These are phyloP conservation scores for Stercorarius parasiticus DNA, from an alignment of 2,113 vertebrate species.

Conservation along the genomic window DNA sequence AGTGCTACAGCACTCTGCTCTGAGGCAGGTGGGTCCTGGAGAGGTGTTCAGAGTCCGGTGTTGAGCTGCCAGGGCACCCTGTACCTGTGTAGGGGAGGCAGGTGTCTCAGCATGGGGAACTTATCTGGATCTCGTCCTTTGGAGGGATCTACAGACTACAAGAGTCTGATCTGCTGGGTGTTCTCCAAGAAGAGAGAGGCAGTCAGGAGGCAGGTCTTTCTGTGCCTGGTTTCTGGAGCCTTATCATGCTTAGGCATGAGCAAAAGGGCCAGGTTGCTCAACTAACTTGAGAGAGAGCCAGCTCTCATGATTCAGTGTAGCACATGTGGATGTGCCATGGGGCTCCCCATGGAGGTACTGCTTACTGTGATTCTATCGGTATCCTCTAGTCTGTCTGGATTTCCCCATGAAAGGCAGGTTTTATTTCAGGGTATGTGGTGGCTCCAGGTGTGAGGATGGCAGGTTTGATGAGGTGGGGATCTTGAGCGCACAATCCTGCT, in stretches of 20 bases:
- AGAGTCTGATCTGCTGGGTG: not conserved
- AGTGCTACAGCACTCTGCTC: not conserved
- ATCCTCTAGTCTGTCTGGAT: not conserved
- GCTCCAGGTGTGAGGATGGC: not conserved
- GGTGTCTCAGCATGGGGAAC: not conserved
- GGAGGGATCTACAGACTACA: not conserved
- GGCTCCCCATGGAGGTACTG: not conserved
- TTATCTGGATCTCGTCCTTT: not conserved
- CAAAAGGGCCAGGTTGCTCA: not conserved
- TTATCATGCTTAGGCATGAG: not conserved
- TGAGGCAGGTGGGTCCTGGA: not conserved
- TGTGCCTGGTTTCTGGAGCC: not conserved
- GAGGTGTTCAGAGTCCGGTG: not conserved
- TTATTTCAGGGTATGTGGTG: not conserved
- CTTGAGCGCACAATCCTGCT: accelerated
- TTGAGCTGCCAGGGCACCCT: not conserved
- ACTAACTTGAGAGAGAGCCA: not conserved
- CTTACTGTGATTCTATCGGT: not conserved
- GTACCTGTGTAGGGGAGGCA: not conserved
- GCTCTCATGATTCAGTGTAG: not conserved
- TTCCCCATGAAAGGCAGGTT: not conserved
- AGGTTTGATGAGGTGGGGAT: not conserved
- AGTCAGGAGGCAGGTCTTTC: not conserved
- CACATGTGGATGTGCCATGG: accelerated
- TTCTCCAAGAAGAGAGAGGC: not conserved